Percentiles rank a stretch among this genome's conserved stretches.
Evolutionary conservation across 2,888 invertebrate species (phyloP).

Genomic region (Pycnomerus fuliginosus): DNA sequence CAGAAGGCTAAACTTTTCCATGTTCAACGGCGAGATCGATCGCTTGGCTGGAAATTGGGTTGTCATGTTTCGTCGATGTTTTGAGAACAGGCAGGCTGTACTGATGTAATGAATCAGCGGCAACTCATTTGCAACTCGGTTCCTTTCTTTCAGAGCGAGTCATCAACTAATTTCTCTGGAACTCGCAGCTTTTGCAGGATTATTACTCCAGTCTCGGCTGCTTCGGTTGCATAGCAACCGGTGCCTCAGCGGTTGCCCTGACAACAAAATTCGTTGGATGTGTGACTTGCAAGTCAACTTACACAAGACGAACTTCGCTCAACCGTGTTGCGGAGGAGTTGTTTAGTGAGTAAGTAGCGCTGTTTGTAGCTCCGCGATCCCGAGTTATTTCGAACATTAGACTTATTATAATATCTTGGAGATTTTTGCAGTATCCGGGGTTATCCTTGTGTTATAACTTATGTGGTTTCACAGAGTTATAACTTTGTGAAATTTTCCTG

Average conservation of each 20-base stretch:
- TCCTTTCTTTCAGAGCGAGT: conserved; percentile 49
- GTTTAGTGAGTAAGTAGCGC: too few species aligned
- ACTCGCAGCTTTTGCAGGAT: conserved; percentile 48
- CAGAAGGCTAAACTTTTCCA: too few species aligned
- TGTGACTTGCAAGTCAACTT: conserved; percentile 50
- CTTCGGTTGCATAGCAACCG: conserved; percentile 41
- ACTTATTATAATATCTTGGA: too few species aligned
- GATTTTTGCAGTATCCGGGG: too few species aligned
- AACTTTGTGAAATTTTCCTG: too few species aligned
- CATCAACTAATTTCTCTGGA: conserved; percentile 51
- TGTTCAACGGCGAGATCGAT: conserved; percentile 25
- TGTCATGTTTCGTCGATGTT: conserved; percentile 38
- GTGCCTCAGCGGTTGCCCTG: conserved; percentile 42
- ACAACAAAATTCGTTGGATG: conserved; percentile 37
- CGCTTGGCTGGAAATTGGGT: conserved; percentile 35
- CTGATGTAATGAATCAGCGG: conserved; percentile 37
- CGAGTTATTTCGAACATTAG: too few species aligned
- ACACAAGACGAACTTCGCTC: too few species aligned
- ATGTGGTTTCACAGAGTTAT: too few species aligned
- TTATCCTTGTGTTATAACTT: too few species aligned
- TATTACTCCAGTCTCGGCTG: conserved; percentile 40
- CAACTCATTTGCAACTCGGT: conserved; percentile 51
- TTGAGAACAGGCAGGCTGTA: conserved; percentile 33
- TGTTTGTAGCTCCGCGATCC: too few species aligned
- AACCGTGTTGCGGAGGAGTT: too few species aligned